Conservation (phyloP, 2,888 invertebrate genomes). For the Schizotus pectinicornis region DNA sequence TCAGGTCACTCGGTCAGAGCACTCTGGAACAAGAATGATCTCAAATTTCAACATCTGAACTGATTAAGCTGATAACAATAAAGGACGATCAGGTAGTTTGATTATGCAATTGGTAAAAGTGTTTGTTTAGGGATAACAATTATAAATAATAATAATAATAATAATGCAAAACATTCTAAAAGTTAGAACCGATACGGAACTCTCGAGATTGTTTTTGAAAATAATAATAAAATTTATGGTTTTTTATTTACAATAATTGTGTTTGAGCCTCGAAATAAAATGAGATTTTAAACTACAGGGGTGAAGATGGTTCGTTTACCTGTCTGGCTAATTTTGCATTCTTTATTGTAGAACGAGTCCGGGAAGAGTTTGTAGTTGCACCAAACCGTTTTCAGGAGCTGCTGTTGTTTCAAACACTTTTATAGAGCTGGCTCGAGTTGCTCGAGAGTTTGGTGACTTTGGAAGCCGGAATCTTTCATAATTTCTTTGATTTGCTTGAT, state of each 20-base stretch:
- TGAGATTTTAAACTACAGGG: background rate
- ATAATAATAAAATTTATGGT: background rate
- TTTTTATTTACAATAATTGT: background rate
- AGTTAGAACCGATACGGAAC: too few relatives aligned
- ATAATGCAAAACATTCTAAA: too few relatives aligned
- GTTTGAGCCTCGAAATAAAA: too few relatives aligned
- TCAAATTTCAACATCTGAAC: too few relatives aligned
- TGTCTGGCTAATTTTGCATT: constrained; percentile 39
- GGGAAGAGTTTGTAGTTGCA: constrained; percentile 84
- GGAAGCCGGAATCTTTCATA: constrained; percentile 73
- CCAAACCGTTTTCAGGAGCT: constrained; percentile 88
- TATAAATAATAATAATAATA: too few relatives aligned
- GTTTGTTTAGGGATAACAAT: too few relatives aligned
- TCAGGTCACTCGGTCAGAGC: too few relatives aligned
- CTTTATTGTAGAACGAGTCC: constrained; percentile 73
- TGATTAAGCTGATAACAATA: too few relatives aligned
- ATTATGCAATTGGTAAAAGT: too few relatives aligned
- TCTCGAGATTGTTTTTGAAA: too few relatives aligned
- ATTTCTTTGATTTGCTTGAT: constrained; percentile 77
- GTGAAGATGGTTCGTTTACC: constrained; percentile 43
- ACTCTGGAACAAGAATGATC: too few relatives aligned
- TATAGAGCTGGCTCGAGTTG: constrained; percentile 68
- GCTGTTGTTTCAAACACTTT: constrained; percentile 80
- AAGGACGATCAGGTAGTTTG: too few relatives aligned
- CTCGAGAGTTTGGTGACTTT: constrained; percentile 59